Conservation (phyloP, 2,888 invertebrate genomes). For the Cryptosula pallasiana region DNA sequence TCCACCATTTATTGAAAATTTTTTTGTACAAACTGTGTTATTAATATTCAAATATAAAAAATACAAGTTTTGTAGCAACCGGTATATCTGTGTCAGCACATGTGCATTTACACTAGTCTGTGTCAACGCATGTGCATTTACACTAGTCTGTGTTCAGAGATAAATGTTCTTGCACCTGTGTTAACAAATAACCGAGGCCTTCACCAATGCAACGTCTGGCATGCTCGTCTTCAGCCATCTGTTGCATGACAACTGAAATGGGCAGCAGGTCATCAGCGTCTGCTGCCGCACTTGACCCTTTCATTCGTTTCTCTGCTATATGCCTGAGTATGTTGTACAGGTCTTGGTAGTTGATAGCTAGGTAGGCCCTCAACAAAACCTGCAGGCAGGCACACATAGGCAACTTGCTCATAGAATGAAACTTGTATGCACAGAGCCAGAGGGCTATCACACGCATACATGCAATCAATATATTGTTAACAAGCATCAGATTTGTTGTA, state of each 20-base stretch:
- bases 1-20: too few relatives aligned
- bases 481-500: too few relatives aligned
- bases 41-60: too few relatives aligned
- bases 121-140: too few relatives aligned
- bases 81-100: too few relatives aligned
- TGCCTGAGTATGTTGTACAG: slow-evolving; percentile 39
- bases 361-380: slow-evolving; percentile 45
- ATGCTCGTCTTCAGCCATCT: neutral
- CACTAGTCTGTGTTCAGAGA: neutral
- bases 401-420: too few relatives aligned
- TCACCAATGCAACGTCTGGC: neutral
- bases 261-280: neutral
- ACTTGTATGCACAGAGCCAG: too few relatives aligned
- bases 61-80: too few relatives aligned
- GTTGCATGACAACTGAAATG: neutral
- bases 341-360: slow-evolving; percentile 42
- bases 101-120: too few relatives aligned
- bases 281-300: neutral
- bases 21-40: neutral
- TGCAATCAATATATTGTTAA: too few relatives aligned
- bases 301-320: slow-evolving; percentile 36
- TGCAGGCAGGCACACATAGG: slow-evolving; percentile 31
- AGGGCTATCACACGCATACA: too few relatives aligned
- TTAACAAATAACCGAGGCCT: neutral
- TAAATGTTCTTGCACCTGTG: neutral